These are phyloP conservation scores for Venusia cambrica DNA, from an alignment of 2,888 invertebrate species.

Conservation along the genomic window DNA sequence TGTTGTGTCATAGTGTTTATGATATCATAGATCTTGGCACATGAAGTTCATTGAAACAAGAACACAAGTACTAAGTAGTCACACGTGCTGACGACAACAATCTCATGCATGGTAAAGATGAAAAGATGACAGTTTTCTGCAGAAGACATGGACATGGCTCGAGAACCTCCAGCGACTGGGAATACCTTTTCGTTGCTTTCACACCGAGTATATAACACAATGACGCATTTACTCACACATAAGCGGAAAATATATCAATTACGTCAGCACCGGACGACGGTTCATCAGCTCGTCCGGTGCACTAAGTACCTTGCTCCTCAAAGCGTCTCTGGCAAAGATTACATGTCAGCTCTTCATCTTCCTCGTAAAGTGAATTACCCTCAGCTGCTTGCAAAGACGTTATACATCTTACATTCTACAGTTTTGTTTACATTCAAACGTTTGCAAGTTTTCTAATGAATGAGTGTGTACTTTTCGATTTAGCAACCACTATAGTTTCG, in stretches of 20 bases:
- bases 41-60: slow-evolving; percentile 44
- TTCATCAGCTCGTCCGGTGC: slow-evolving; percentile 58
- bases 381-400: slow-evolving; percentile 85
- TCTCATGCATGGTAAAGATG: slow-evolving; percentile 56
- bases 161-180: slow-evolving; percentile 42
- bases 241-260: slow-evolving; percentile 70
- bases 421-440: slow-evolving; percentile 35
- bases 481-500: slow-evolving; percentile 26
- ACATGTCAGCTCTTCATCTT: slow-evolving; percentile 85
- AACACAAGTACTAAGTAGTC: slow-evolving; percentile 47
- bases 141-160: slow-evolving; percentile 41
- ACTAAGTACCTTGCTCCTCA: slow-evolving; percentile 87
- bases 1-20: slow-evolving; percentile 67
- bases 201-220: slow-evolving; percentile 63
- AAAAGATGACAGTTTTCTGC: slow-evolving; percentile 44
- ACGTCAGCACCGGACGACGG: slow-evolving; percentile 68
- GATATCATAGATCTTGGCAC: slow-evolving; percentile 48
- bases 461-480: slow-evolving; percentile 19
- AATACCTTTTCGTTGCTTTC: slow-evolving; percentile 44
- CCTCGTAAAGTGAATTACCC: slow-evolving; percentile 82
- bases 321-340: slow-evolving; percentile 89
- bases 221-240: slow-evolving; percentile 81
- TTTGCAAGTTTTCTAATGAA: slow-evolving; percentile 25
- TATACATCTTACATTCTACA: slow-evolving; percentile 72
- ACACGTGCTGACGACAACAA: slow-evolving; percentile 52